phyloP scores from a whole-genome alignment of 2,888 invertebrate species.

The Coenonympha glycerion region DNA sequence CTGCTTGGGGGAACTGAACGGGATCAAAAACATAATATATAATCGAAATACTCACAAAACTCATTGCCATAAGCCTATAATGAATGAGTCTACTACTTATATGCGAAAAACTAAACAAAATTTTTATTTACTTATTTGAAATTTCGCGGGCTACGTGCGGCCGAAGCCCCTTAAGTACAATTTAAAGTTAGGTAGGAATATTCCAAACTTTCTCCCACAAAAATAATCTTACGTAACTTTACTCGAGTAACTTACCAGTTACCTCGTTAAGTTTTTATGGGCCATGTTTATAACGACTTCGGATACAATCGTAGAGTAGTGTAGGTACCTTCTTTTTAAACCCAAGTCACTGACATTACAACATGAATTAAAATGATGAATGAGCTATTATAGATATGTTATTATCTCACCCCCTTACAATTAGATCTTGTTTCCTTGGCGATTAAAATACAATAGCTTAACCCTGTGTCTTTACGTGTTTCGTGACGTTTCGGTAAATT shows the following conservation, averaged over 20 bases:
- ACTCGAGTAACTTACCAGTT: not conserved
- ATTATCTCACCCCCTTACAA: slow-evolving; percentile 8
- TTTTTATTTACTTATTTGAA: no score
- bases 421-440: slow-evolving; percentile 10
- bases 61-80: no score
- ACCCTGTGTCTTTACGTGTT: slow-evolving; percentile 13
- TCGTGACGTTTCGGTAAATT: slow-evolving; percentile 17
- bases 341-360: not conserved
- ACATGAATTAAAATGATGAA: not conserved
- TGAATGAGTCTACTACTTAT: no score
- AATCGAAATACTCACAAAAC: no score
- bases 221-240: not conserved
- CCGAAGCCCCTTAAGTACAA: no score
- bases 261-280: not conserved
- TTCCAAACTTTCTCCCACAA: no score
- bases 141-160: no score
- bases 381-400: no score
- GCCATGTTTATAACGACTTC: not conserved
- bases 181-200: no score
- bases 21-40: no score
- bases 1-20: no score
- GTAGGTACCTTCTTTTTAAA: not conserved
- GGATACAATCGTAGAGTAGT: not conserved
- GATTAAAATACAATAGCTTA: slow-evolving; percentile 37
- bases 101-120: no score